Percentiles rank a stretch among this genome's conserved stretches.
These are phyloP conservation scores for Buteo buteo DNA, from an alignment of 2,113 vertebrate species.

Conservation along the genomic window DNA sequence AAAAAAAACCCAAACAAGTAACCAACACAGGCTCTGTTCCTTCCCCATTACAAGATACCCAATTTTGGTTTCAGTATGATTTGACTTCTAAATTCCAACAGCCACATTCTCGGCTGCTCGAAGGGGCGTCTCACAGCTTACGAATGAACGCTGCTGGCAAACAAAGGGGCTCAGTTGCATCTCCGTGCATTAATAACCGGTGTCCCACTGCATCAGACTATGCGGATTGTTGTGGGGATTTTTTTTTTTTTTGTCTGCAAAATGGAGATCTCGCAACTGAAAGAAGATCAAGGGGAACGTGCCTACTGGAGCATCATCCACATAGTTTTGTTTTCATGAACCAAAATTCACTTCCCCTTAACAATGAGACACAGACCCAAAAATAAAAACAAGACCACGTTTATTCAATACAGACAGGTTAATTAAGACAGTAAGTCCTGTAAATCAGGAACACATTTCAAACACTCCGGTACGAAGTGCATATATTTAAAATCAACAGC, in stretches of 20 bases:
- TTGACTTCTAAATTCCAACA: constrained; percentile 5
- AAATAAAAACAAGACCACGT: constrained; percentile 67
- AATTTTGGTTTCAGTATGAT: background rate
- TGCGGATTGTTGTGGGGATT: constrained; percentile 9
- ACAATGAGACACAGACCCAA: constrained; percentile 36
- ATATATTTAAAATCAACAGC: constrained; percentile 67
- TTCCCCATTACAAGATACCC: background rate
- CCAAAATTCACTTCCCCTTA: background rate
- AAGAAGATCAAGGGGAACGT: background rate
- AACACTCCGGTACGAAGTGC: constrained; percentile 75
- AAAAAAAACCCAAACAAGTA: background rate
- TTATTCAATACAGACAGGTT: constrained; percentile 73
- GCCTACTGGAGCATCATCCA: background rate
- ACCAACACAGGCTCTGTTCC: background rate
- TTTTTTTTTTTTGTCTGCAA: background rate
- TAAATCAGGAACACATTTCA: constrained; percentile 65
- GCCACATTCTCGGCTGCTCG: background rate
- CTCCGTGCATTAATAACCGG: constrained; percentile 48
- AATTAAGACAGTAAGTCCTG: constrained; percentile 70
- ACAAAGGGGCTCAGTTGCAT: constrained; percentile 65
- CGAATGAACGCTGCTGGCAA: constrained; percentile 31
- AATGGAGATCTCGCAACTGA: constrained; percentile 31
- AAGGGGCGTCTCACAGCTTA: background rate
- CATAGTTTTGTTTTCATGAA: background rate
- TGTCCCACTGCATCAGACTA: constrained; percentile 47